Evolutionary conservation across 2,113 vertebrate genomes (phyloP).

Genomic region (Corvus cornix): DNA sequence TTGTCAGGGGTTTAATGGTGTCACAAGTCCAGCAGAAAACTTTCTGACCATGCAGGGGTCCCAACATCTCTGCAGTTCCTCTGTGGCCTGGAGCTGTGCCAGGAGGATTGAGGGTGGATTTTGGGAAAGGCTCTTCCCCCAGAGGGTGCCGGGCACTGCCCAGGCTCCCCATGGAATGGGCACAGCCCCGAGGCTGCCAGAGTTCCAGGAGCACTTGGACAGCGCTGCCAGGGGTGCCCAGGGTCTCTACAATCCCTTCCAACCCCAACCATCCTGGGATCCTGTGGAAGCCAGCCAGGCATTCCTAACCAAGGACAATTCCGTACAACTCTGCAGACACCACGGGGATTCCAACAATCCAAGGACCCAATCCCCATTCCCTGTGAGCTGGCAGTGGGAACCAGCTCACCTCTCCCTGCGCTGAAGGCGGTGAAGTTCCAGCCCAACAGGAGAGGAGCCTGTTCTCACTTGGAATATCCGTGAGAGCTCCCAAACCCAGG

Average conservation of each 20-base stretch:
- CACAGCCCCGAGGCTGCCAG: background rate
- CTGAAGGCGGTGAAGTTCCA: background rate
- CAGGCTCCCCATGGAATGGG: background rate
- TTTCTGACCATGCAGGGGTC: rapidly evolving
- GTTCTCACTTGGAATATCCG: background rate
- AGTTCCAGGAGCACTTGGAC: background rate
- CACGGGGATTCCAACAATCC: background rate
- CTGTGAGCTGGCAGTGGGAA: background rate
- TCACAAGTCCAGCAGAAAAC: background rate
- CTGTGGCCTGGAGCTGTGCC: background rate
- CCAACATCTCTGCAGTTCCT: background rate
- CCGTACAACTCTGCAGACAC: background rate
- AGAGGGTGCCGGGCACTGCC: background rate
- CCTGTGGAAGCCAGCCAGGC: rapidly evolving
- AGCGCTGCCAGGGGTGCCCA: rapidly evolving
- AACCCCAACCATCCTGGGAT: background rate
- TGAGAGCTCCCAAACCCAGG: background rate
- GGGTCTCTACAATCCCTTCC: background rate
- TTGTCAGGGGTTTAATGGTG: background rate
- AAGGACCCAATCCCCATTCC: background rate
- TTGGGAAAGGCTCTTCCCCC: background rate
- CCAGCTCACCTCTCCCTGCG: background rate
- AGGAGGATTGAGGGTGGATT: background rate
- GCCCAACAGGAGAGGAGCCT: background rate
- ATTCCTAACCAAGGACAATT: background rate